phyloP scores from a whole-genome alignment of 1,140 invertebrate genomes.

The Drosophila ambigua region DNA sequence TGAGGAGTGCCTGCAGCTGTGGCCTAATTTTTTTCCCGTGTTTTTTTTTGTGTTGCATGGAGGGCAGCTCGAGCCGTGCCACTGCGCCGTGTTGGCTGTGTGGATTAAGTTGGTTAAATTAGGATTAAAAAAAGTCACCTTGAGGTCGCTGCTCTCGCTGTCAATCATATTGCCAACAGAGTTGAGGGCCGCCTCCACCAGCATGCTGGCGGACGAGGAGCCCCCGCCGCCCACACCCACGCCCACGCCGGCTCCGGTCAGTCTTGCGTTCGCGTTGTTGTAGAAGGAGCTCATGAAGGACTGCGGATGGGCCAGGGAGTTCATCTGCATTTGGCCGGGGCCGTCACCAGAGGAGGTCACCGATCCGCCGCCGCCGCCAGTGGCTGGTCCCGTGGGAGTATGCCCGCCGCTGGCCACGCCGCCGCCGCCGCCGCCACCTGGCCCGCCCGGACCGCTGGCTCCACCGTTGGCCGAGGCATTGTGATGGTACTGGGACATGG shows the following conservation, averaged over 20 bases:
- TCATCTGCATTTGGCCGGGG: slow-evolving; percentile 79
- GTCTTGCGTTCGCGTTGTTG: slow-evolving; percentile 79
- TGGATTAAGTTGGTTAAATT: not conserved
- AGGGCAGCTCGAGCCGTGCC: too few relatives aligned
- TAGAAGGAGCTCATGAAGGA: slow-evolving; percentile 84
- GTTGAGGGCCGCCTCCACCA: slow-evolving; percentile 83
- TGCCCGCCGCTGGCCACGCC: slow-evolving; percentile 14
- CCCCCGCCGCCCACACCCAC: slow-evolving; percentile 43
- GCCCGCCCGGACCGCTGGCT: slow-evolving; percentile 17
- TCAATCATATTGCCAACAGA: slow-evolving; percentile 84
- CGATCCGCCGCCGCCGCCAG: slow-evolving; percentile 29
- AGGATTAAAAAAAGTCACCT: slow-evolving; percentile 41
- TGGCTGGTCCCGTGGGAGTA: slow-evolving; percentile 34
- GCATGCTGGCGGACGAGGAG: slow-evolving; percentile 83
- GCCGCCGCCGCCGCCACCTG: slow-evolving; percentile 13
- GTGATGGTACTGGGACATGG: slow-evolving; percentile 77
- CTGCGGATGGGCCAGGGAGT: slow-evolving; percentile 76
- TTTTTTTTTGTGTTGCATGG: too few relatives aligned
- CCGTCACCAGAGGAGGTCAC: slow-evolving; percentile 16
- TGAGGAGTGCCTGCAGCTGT: too few relatives aligned
- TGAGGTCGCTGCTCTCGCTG: slow-evolving; percentile 79
- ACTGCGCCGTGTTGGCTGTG: too few relatives aligned
- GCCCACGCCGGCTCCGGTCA: slow-evolving; percentile 59
- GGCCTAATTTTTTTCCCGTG: too few relatives aligned
- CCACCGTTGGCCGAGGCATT: slow-evolving; percentile 34